phyloP scores from a whole-genome alignment of 37 sponge, comb jelly and placozoan species.

The Haliclona indistincta region DNA sequence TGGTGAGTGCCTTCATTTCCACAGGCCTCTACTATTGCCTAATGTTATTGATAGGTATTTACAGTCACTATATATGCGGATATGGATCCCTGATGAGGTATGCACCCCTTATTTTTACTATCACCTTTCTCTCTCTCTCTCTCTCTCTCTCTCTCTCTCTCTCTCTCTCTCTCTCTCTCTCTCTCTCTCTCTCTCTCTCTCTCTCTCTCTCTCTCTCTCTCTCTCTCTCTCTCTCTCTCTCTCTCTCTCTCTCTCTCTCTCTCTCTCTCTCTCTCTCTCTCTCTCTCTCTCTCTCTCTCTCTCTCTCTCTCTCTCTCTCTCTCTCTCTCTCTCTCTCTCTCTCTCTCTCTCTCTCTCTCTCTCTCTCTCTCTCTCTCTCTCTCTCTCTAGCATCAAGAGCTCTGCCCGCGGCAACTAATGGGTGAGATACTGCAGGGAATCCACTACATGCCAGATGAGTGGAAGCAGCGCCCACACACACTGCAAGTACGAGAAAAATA shows the following conservation, averaged over 20 bases:
- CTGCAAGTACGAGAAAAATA: constrained; percentile 7
- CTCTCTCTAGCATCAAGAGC: constrained; percentile 74
- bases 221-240: constrained; percentile 1
- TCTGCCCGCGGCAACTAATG: constrained; percentile 79
- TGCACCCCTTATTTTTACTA: not conserved
- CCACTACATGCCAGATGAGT: constrained; percentile 94
- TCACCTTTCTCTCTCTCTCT: no score
- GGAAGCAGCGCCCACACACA: constrained; percentile 83
- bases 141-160: constrained; percentile 3
- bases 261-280: constrained; percentile 5
- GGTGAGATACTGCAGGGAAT: constrained; percentile 73
- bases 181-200: not conserved
- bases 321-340: not conserved
- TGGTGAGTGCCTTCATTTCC: constrained; percentile 53
- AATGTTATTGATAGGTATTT: constrained; percentile 39
- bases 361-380: no score
- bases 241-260: not conserved
- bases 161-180: constrained; percentile 8
- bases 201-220: not conserved
- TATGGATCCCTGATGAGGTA: constrained; percentile 92
- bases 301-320: not conserved
- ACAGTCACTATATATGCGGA: constrained; percentile 72
- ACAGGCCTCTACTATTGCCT: not conserved
- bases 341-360: not conserved
- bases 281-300: no score